These are phyloP conservation scores for Acinonyx jubatus DNA, from an alignment of 2,113 vertebrate genomes.

Conservation along the genomic window DNA sequence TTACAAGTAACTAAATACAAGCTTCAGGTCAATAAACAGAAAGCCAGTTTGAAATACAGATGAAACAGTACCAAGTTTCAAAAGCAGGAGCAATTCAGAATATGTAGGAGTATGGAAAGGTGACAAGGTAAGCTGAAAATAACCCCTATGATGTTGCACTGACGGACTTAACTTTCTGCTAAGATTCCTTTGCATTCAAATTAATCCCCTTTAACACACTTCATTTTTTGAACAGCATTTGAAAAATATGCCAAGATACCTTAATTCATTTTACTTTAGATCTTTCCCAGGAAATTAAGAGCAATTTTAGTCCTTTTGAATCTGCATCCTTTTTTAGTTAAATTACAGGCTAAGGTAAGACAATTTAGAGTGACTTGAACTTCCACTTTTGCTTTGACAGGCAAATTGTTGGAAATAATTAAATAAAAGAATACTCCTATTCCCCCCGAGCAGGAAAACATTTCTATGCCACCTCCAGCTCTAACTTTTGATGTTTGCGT, in stretches of 20 bases:
- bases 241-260: slow-evolving; percentile 62
- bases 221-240: slow-evolving; percentile 56
- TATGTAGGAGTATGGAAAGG: background rate
- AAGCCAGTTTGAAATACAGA: background rate
- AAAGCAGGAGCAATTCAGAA: background rate
- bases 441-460: slow-evolving; percentile 66
- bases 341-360: slow-evolving; percentile 63
- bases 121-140: slow-evolving; percentile 27
- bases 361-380: slow-evolving; percentile 76
- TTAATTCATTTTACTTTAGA: slow-evolving; percentile 72
- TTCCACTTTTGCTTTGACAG: slow-evolving; percentile 79
- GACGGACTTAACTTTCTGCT: slow-evolving; percentile 38
- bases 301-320: slow-evolving; percentile 59
- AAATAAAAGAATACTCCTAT: slow-evolving; percentile 73
- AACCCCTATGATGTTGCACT: background rate
- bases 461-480: slow-evolving; percentile 75
- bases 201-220: slow-evolving; percentile 57
- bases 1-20: slow-evolving; percentile 15
- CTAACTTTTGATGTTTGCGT: slow-evolving; percentile 70
- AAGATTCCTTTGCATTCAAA: slow-evolving; percentile 49
- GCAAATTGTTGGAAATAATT: slow-evolving; percentile 79
- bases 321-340: slow-evolving; percentile 65
- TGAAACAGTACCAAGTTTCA: background rate
- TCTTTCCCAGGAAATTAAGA: slow-evolving; percentile 54
- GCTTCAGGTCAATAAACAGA: slow-evolving; percentile 1